Conservation (phyloP, 1,140 invertebrate species). For the Bradysia coprophila region DNA sequence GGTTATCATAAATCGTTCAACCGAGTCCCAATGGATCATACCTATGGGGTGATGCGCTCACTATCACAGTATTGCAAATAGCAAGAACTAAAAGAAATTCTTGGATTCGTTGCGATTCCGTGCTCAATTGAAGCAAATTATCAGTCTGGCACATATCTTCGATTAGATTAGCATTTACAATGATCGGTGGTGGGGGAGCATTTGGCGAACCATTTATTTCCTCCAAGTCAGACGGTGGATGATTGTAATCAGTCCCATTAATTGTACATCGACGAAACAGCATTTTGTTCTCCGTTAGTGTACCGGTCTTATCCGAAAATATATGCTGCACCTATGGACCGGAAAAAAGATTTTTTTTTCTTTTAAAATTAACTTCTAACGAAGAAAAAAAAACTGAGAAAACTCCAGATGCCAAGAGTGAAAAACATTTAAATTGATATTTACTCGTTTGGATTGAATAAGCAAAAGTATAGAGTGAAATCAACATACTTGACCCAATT, state of each 20-base stretch:
- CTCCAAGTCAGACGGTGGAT: constrained; percentile 41
- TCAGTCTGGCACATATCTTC: constrained; percentile 33
- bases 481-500: constrained; percentile 64
- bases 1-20: too few relatives aligned
- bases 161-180: constrained; percentile 42
- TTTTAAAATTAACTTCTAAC: too few relatives aligned
- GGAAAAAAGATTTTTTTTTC: too few relatives aligned
- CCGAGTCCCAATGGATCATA: too few relatives aligned
- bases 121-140: constrained; percentile 14
- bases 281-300: constrained; percentile 96
- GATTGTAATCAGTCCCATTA: constrained; percentile 74
- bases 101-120: constrained; percentile 36
- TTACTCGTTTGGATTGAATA: too few relatives aligned
- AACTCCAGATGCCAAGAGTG: too few relatives aligned
- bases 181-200: constrained; percentile 32
- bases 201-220: constrained; percentile 27
- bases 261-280: constrained; percentile 81
- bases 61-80: constrained; percentile 92
- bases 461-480: too few relatives aligned
- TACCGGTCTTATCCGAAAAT: constrained; percentile 96
- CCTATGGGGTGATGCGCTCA: constrained; percentile 72
- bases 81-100: constrained; percentile 87
- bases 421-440: too few relatives aligned
- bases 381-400: too few relatives aligned
- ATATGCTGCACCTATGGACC: constrained; percentile 67